Evolutionary conservation across 2,888 invertebrate species (phyloP).

Genomic region (Bembecia ichneumoniformis): DNA sequence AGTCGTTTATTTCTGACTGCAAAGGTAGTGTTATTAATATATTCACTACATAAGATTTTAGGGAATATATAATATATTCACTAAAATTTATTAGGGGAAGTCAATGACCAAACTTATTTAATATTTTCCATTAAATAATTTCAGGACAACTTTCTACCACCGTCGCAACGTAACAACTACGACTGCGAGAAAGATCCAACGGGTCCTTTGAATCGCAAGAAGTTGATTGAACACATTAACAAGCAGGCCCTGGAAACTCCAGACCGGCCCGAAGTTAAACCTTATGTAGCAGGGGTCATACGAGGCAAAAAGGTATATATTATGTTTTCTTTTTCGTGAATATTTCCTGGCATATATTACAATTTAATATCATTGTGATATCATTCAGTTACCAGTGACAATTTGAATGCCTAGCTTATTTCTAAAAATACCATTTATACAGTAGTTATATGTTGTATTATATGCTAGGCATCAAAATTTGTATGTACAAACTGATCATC

Average conservation of each 20-base stretch:
- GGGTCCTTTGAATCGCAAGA: constrained; percentile 95
- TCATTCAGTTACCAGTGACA: too few relatives aligned
- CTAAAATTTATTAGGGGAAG: too few relatives aligned
- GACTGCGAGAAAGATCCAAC: constrained; percentile 96
- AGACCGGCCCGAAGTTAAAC: constrained; percentile 96
- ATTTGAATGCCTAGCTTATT: too few relatives aligned
- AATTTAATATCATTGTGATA: neutral
- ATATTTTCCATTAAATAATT: constrained; percentile 11
- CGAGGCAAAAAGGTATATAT: constrained; percentile 87
- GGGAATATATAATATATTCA: too few relatives aligned
- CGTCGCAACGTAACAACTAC: constrained; percentile 95
- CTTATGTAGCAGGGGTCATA: constrained; percentile 90
- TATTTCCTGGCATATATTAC: neutral
- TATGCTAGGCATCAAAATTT: too few relatives aligned
- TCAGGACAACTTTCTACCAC: constrained; percentile 97
- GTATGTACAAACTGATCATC: too few relatives aligned
- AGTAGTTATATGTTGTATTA: too few relatives aligned
- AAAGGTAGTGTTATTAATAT: too few relatives aligned
- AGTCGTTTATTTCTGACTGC: too few relatives aligned
- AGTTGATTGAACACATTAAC: constrained; percentile 95
- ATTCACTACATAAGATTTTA: too few relatives aligned
- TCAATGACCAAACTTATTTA: too few relatives aligned
- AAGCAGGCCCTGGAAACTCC: constrained; percentile 98
- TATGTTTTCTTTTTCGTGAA: neutral
- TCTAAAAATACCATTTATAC: too few relatives aligned